Evolutionary conservation across 2,888 invertebrate genomes (phyloP), one percentile per base, ranked within the genome.

Genomic region (Lepidochrysops patricia): DNA sequence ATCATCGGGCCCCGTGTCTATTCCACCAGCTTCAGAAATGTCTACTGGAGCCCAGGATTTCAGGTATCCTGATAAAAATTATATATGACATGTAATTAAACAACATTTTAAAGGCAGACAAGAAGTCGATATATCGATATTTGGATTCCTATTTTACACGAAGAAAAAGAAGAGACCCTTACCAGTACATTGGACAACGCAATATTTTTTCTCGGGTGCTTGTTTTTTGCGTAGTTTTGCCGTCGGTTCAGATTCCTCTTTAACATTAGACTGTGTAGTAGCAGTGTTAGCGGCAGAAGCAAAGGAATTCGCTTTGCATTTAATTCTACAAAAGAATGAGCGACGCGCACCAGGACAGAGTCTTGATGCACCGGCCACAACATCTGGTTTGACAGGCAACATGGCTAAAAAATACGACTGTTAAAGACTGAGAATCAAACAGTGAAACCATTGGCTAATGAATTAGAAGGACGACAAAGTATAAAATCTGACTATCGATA

Each of bases 311-410:
- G 78, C 2, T 23, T 56, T 58, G 78, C 94, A 93, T 80, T 97
- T 97, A 94, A 98, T 97, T 63, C 97, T 93, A 76, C 97, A 98
- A 82, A 97, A 97, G 81, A 98, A 98, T 0, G 97, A 97, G 35
- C 98, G 91, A 2, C 97, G 89, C 0, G 97, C 96, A 4, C 98
- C 98, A 0, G 97, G 95, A 76, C 96, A 95, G 7, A 97, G 86
- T 26, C 94, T 91, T 0, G 95, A 93, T 5, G 93, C 91, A 32
- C 93, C 94, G 66, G 94, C 92, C 4, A 95, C 94, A 61, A 96
- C 88, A 73, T 97, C 97, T 1, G 96, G 92, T 83, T 96, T 96
- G 52, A 97, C 94, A 7, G 97, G 97, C 69, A 97, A 85, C 96
- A 97, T 96, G 15, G 97, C 97, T 97, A 77, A 74, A 26, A 37